Evolutionary conservation across 2,113 vertebrate species (phyloP).

Genomic region (Lethenteron reissneri): DNA sequence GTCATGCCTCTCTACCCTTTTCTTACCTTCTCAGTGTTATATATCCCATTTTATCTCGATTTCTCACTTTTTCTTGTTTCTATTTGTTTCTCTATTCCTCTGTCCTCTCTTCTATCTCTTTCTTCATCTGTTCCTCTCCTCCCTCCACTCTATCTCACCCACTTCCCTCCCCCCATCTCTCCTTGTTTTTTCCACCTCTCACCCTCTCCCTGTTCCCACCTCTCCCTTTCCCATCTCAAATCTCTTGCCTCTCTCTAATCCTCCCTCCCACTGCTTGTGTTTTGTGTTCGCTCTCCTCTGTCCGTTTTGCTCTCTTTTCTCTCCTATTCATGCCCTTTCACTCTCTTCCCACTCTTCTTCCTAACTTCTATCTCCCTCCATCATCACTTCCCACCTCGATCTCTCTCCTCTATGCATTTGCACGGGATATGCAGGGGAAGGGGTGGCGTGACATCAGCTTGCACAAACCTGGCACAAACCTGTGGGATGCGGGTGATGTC

Average conservation of each 20-base stretch:
- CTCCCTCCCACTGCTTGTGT: not conserved
- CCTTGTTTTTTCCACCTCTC: not conserved
- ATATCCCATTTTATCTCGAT: not conserved
- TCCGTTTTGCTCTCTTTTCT: not conserved
- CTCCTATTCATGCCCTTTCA: no score
- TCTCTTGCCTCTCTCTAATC: not conserved
- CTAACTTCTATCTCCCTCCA: no score
- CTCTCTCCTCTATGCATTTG: no score
- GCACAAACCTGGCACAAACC: no score
- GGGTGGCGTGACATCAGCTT: no score
- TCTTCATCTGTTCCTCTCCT: not conserved
- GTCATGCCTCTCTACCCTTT: no score
- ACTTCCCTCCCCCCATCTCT: not conserved
- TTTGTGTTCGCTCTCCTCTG: not conserved
- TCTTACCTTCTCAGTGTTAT: no score
- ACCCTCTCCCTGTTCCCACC: not conserved
- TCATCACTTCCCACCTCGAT: no score
- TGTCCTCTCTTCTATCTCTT: not conserved
- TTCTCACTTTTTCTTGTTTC: not conserved
- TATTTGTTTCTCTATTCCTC: not conserved
- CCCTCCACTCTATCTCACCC: not conserved
- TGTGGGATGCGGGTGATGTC: no score
- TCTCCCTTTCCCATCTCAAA: not conserved
- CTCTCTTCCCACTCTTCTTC: no score
- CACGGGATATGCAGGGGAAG: no score